Evolutionary conservation across 2,888 invertebrate genomes (phyloP).

Genomic region (Iselma pallidipennis): DNA sequence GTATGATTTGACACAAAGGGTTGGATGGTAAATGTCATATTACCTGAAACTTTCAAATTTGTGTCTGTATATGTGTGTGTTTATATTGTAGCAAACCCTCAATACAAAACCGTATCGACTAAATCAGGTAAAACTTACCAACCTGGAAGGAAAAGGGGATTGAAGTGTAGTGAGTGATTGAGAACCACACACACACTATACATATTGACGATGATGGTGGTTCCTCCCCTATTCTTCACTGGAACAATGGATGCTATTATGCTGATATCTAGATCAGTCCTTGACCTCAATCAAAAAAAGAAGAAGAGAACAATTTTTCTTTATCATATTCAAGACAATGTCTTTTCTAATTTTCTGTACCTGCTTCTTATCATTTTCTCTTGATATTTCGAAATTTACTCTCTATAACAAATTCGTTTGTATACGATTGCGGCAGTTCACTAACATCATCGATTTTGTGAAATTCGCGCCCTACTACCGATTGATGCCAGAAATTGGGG

Average conservation of each 20-base stretch:
- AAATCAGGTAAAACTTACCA: not conserved
- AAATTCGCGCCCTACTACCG: not conserved
- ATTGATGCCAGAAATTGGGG: not conserved
- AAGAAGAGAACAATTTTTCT: not conserved
- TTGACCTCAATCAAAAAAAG: constrained; percentile 25
- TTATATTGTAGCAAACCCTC: not conserved
- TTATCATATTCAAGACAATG: not conserved
- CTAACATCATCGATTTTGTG: constrained; percentile 26
- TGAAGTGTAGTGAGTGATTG: constrained; percentile 4
- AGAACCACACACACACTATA: constrained; percentile 2
- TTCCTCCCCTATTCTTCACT: constrained; percentile 4
- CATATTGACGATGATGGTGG: too few relatives aligned
- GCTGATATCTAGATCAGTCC: constrained; percentile 33
- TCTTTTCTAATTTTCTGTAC: not conserved
- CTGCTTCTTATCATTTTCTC: not conserved
- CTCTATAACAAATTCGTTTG: not conserved
- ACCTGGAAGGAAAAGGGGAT: not conserved
- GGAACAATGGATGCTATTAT: constrained; percentile 32
- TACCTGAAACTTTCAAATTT: too few relatives aligned
- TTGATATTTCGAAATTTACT: not conserved
- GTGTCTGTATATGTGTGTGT: too few relatives aligned
- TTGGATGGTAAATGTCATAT: too few relatives aligned
- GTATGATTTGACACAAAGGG: too few relatives aligned
- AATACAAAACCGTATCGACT: not conserved
- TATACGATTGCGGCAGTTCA: not conserved